phyloP scores from a whole-genome alignment of 2,888 invertebrate genomes.

The Eugnorisma glareosa region DNA sequence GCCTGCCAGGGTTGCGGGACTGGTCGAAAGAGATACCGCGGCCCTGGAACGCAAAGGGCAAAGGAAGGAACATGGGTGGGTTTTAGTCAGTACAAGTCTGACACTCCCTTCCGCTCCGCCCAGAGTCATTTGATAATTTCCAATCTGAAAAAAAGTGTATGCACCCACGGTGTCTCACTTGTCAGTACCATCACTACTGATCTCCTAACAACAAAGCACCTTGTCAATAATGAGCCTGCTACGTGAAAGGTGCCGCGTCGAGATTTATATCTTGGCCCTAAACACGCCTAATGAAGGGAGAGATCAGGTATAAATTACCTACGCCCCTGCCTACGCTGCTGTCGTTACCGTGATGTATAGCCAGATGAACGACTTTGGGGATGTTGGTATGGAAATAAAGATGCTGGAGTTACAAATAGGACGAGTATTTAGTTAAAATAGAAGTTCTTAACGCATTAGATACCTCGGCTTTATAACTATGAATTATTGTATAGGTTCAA shows the following conservation, averaged over 20 bases:
- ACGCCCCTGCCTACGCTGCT: conserved; percentile 31
- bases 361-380: background rate
- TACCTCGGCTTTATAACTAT: no score
- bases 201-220: background rate
- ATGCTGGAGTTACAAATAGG: background rate
- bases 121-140: no score
- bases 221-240: conserved; percentile 18
- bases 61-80: no score
- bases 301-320: conserved; percentile 47
- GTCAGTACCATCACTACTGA: background rate
- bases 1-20: no score
- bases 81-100: no score
- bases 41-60: no score
- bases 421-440: background rate
- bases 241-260: background rate
- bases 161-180: background rate
- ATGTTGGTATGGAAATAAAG: background rate
- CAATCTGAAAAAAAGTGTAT: no score
- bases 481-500: background rate
- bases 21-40: no score
- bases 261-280: conserved; percentile 52
- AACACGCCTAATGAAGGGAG: conserved; percentile 50
- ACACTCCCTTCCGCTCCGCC: no score
- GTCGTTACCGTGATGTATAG: conserved; percentile 35
- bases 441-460: background rate